These are phyloP conservation scores for Ctenicera cuprea DNA, from an alignment of 2,888 invertebrate species.

Conservation along the genomic window DNA sequence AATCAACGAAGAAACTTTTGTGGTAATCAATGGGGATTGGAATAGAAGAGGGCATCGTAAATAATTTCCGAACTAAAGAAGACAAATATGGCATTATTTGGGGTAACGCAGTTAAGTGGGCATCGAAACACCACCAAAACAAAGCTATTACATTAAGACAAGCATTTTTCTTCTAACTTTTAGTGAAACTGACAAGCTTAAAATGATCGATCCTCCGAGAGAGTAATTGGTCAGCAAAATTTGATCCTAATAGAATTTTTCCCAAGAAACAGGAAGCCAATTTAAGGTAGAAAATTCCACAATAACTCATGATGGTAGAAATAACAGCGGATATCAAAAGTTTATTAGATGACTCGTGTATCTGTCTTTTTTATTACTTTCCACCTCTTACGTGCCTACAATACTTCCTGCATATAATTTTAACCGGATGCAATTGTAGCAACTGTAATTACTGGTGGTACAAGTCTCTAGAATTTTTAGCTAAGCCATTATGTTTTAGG, in stretches of 20 bases:
- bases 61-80: constrained; percentile 16
- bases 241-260: constrained; percentile 11
- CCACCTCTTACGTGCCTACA: not conserved
- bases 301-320: not conserved
- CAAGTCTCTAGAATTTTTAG: constrained; percentile 1
- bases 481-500: too few relatives aligned
- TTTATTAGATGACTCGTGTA: not conserved
- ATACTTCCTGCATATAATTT: constrained; percentile 2
- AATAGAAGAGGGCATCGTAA: constrained; percentile 2
- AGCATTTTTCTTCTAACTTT: constrained; percentile 29
- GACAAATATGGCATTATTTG: constrained; percentile 24
- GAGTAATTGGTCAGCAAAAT: constrained; percentile 22
- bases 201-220: constrained; percentile 25
- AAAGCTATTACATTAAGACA: constrained; percentile 21
- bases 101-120: constrained; percentile 18
- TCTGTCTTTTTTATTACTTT: not conserved
- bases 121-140: constrained; percentile 16
- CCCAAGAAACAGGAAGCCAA: constrained; percentile 1
- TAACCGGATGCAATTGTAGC: constrained; percentile 13
- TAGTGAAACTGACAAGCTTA: constrained; percentile 24
- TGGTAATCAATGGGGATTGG: not conserved
- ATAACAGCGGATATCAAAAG: not conserved
- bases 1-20: not conserved
- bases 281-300: not conserved
- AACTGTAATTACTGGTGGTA: constrained; percentile 2